These are phyloP conservation scores for Myopa tessellatipennis DNA, from an alignment of 2,888 invertebrate species.

Conservation along the genomic window DNA sequence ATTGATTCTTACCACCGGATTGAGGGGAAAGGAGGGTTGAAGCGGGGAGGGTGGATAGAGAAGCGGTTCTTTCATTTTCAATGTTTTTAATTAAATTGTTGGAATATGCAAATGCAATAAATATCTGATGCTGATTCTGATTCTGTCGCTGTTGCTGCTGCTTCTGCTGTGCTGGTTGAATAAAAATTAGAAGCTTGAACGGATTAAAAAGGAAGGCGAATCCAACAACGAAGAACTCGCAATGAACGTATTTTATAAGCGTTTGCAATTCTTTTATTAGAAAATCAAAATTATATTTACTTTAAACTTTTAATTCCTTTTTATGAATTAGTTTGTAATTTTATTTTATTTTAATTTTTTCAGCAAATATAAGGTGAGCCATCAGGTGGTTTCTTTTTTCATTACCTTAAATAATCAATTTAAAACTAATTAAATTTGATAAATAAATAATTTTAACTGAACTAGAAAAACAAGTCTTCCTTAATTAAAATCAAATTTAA, in stretches of 20 bases:
- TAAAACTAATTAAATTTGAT: too few species aligned
- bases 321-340: too few species aligned
- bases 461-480: too few species aligned
- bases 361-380: too few species aligned
- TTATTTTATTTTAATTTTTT: too few species aligned
- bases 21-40: not conserved
- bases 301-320: not conserved
- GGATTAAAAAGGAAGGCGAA: not conserved
- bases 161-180: not conserved
- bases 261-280: not conserved
- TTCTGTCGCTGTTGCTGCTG: too few species aligned
- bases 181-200: not conserved
- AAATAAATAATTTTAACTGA: too few species aligned
- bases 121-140: slow-evolving; percentile 10
- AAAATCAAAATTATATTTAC: not conserved
- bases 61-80: not conserved
- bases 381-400: too few species aligned
- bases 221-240: not conserved
- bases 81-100: slow-evolving; percentile 34
- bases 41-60: not conserved
- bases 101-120: slow-evolving; percentile 32
- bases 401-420: too few species aligned
- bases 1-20: not conserved
- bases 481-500: too few species aligned
- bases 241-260: not conserved